Percentiles rank a stretch among this genome's conserved stretches.
Conservation (phyloP, 2,888 invertebrate species). For the Cordylochernes scorpioides region DNA sequence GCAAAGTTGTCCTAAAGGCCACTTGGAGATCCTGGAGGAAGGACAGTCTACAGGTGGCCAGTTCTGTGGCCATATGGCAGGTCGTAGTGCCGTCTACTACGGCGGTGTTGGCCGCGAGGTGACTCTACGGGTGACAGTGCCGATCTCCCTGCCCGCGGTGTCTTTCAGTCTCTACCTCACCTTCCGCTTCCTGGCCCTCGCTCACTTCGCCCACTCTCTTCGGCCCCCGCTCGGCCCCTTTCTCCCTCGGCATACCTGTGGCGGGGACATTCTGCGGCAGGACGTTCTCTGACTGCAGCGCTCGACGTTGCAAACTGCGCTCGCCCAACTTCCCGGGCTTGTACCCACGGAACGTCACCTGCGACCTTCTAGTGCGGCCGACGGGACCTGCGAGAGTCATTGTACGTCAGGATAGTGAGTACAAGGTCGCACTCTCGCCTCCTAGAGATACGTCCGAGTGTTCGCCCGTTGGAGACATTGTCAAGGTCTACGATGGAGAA, state of each 20-base stretch:
- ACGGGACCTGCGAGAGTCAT: conserved; percentile 48
- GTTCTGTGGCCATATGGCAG: conserved; percentile 8
- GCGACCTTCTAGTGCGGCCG: conserved; percentile 52
- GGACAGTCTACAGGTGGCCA: conserved; percentile 9
- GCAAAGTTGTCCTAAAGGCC: no score
- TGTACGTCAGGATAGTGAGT: conserved; percentile 42
- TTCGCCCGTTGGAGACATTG: conserved; percentile 16
- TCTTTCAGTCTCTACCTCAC: conserved; percentile 1
- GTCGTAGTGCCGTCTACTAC: conserved; percentile 7
- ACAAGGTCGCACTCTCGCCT: conserved; percentile 36
- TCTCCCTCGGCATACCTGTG: conserved; percentile 25
- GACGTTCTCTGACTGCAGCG: conserved; percentile 46
- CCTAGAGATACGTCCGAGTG: conserved; percentile 13
- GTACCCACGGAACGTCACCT: conserved; percentile 62
- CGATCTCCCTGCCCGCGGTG: conserved; percentile 41
- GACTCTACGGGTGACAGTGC: conserved; percentile 35
- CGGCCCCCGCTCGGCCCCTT: conserved; percentile 37
- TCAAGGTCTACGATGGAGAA: conserved; percentile 53
- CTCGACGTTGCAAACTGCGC: conserved; percentile 40
- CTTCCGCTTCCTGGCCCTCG: conserved; percentile 7
- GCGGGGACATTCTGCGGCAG: conserved; percentile 33
- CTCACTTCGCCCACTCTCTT: not conserved
- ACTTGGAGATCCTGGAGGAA: no score
- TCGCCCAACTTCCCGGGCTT: conserved; percentile 68
- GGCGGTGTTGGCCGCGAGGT: conserved; percentile 43